Evolutionary conservation across 2,797 vertebrate genomes (phyloP).

Genomic region (Rhinella marina): DNA sequence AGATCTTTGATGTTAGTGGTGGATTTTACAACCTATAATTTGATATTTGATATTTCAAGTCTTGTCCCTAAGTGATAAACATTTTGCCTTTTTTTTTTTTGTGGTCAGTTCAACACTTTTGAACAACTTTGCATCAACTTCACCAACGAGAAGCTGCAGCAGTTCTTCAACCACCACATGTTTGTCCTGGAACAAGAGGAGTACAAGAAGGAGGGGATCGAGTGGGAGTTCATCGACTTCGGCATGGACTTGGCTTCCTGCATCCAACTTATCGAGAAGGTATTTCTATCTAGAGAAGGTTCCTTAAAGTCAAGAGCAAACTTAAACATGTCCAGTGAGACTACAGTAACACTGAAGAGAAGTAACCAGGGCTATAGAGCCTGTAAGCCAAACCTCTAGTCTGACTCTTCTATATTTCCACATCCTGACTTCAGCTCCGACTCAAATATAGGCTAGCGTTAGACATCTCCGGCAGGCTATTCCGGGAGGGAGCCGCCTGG

Average conservation of each 20-base stretch:
- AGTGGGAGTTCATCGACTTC: constrained; percentile 77
- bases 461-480: no score
- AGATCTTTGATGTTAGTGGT: constrained; percentile 84
- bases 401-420: no score
- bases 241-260: constrained; percentile 78
- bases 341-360: background rate
- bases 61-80: background rate
- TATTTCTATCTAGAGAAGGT: constrained; percentile 36
- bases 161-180: constrained; percentile 82
- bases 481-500: no score
- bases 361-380: background rate
- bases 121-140: constrained; percentile 90
- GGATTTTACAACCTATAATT: background rate
- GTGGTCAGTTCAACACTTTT: constrained; percentile 74
- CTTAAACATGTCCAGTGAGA: background rate
- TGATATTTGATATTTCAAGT: background rate
- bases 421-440: no score
- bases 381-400: no score
- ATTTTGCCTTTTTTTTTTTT: constrained; percentile 9
- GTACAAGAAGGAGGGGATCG: constrained; percentile 77
- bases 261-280: constrained; percentile 76
- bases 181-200: constrained; percentile 75
- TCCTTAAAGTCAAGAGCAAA: background rate
- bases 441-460: no score
- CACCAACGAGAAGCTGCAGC: constrained; percentile 89